These are phyloP conservation scores for Chionis minor DNA, from an alignment of 2,113 vertebrate genomes.

Conservation along the genomic window DNA sequence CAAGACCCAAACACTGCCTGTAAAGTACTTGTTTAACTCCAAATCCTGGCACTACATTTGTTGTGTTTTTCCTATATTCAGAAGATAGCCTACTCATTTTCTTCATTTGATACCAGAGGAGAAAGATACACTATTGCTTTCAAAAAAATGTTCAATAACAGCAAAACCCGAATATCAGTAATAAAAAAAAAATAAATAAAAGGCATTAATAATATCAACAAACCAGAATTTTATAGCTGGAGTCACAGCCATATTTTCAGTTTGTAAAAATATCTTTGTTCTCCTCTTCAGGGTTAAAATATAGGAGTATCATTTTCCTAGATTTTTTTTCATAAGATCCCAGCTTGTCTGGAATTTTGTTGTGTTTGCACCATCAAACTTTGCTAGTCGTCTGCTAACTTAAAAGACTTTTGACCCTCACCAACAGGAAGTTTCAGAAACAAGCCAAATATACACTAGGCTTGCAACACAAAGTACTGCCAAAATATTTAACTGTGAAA, in stretches of 20 bases:
- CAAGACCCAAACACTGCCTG: neutral
- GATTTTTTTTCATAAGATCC: neutral
- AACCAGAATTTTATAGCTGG: neutral
- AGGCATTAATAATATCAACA: neutral
- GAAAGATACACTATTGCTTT: neutral
- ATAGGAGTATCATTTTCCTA: neutral
- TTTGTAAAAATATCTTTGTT: neutral
- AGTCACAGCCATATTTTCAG: neutral
- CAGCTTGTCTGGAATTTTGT: neutral
- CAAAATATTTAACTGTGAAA: constrained; percentile 30
- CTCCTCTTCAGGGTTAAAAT: neutral
- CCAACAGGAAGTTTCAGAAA: neutral
- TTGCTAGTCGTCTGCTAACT: neutral
- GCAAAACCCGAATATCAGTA: neutral
- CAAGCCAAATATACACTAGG: neutral
- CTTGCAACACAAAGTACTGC: neutral
- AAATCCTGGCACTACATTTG: neutral
- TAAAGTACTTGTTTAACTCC: neutral
- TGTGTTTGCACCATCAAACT: neutral
- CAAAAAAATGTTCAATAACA: neutral
- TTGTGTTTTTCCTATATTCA: neutral
- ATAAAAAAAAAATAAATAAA: neutral
- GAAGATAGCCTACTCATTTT: neutral
- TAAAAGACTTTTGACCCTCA: constrained; percentile 3
- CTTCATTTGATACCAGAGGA: neutral